phyloP scores from a whole-genome alignment of 2,888 invertebrate species.

The Tenthredo scrophulariae region DNA sequence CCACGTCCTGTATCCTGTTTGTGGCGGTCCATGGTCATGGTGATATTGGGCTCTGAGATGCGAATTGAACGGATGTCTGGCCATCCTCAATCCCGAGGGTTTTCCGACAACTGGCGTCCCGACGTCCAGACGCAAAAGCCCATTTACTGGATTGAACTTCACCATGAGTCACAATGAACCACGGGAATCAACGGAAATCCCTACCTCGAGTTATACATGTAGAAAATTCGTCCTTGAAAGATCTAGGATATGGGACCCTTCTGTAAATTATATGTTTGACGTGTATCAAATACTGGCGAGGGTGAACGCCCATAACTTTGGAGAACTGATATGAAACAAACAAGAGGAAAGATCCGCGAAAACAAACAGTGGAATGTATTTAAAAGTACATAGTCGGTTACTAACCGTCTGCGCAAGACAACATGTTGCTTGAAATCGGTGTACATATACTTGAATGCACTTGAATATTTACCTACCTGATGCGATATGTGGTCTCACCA shows the following conservation, averaged over 20 bases:
- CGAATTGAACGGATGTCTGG: slow-evolving; percentile 19
- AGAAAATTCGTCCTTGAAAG: neutral
- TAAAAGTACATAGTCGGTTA: slow-evolving; percentile 17
- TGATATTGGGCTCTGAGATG: slow-evolving; percentile 7
- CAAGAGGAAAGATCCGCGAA: slow-evolving; percentile 6
- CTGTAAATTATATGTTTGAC: slow-evolving; percentile 1
- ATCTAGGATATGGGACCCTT: neutral
- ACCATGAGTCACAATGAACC: slow-evolving; percentile 37
- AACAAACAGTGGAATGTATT: slow-evolving; percentile 10
- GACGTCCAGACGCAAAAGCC: slow-evolving; percentile 24
- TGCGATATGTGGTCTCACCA: neutral
- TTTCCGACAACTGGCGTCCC: slow-evolving; percentile 26
- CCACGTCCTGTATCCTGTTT: slow-evolving; percentile 25
- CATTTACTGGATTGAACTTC: slow-evolving; percentile 41
- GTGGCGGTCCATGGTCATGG: neutral
- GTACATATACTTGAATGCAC: neutral
- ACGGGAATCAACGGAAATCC: slow-evolving; percentile 21
- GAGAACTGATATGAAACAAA: slow-evolving; percentile 32
- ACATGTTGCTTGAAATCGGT: slow-evolving; percentile 36
- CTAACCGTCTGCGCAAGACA: neutral
- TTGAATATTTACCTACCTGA: neutral
- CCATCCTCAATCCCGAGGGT: slow-evolving; percentile 15
- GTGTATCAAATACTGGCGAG: slow-evolving; percentile 8
- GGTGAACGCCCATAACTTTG: slow-evolving; percentile 6
- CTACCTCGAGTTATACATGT: neutral